Conservation (phyloP, 2,113 vertebrate genomes). For the Corythoichthys intestinalis region DNA sequence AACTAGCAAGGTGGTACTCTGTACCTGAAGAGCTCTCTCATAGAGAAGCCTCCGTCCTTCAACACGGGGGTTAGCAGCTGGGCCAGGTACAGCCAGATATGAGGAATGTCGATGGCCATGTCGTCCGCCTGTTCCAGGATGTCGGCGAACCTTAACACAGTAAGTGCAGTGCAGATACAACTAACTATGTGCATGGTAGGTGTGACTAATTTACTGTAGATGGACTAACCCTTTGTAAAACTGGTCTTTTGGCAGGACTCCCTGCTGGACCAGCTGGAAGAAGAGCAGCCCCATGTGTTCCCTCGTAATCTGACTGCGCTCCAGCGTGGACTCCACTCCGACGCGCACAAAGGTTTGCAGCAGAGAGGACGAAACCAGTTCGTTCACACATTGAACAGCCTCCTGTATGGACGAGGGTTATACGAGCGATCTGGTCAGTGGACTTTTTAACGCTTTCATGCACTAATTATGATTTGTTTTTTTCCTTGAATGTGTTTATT, state of each 20-base stretch:
- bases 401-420: conserved; percentile 72
- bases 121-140: conserved; percentile 93
- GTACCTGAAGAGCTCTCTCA: conserved; percentile 93
- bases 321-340: conserved; percentile 91
- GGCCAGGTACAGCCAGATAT: conserved; percentile 97
- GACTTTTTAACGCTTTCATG: not conserved
- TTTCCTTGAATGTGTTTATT: too few relatives aligned
- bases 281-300: conserved; percentile 94
- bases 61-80: conserved; percentile 90
- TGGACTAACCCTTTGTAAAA: conserved; percentile 88
- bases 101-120: conserved; percentile 98
- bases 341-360: conserved; percentile 84
- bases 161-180: too few relatives aligned
- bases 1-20: not conserved
- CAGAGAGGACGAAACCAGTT: conserved; percentile 77
- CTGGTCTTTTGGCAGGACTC: conserved; percentile 82
- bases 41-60: conserved; percentile 91
- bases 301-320: conserved; percentile 91
- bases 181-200: not conserved
- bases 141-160: conserved; percentile 79
- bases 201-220: not conserved
- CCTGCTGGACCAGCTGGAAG: conserved; percentile 84
- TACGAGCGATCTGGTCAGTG: not conserved
- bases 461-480: too few relatives aligned
- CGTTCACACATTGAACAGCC: conserved; percentile 90